phyloP scores from a whole-genome alignment of 1,140 invertebrate species.

The Schlechtendalia chinensis region DNA sequence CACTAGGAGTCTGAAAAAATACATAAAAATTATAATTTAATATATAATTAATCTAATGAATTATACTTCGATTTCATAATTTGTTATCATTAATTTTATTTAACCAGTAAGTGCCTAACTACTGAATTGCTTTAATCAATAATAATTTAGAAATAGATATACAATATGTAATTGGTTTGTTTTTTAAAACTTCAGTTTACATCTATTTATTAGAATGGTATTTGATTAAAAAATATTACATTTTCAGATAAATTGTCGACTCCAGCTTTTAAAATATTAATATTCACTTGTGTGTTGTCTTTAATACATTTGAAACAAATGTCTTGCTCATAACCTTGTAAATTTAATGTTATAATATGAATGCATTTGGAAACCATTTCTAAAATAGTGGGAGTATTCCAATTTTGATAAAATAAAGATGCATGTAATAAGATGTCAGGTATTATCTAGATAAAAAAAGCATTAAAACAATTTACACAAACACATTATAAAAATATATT shows the following conservation, averaged over 20 bases:
- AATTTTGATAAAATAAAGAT: slow-evolving; percentile 6
- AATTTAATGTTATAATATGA: not conserved
- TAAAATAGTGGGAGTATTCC: slow-evolving; percentile 15
- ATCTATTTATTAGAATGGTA: not conserved
- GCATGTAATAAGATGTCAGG: not conserved
- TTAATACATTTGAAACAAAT: not conserved
- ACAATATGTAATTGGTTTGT: too few relatives aligned
- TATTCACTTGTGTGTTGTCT: not conserved
- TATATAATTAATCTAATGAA: not conserved
- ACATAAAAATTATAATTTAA: not conserved
- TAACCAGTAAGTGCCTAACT: too few relatives aligned
- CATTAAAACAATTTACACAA: not conserved
- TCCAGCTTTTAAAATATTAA: slow-evolving; percentile 32
- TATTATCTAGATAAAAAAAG: slow-evolving; percentile 22
- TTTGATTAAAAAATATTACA: not conserved
- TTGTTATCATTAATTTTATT: too few relatives aligned
- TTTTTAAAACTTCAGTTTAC: not conserved
- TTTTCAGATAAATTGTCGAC: not conserved
- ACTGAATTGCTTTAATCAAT: too few relatives aligned
- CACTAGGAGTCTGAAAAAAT: not conserved
- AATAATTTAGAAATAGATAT: too few relatives aligned
- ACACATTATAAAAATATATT: not conserved
- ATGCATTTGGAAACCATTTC: slow-evolving; percentile 28
- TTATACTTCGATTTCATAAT: not conserved
- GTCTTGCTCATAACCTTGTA: not conserved